These are phyloP conservation scores for Gorsachius magnificus DNA, from an alignment of 2,797 vertebrate species.

Conservation along the genomic window DNA sequence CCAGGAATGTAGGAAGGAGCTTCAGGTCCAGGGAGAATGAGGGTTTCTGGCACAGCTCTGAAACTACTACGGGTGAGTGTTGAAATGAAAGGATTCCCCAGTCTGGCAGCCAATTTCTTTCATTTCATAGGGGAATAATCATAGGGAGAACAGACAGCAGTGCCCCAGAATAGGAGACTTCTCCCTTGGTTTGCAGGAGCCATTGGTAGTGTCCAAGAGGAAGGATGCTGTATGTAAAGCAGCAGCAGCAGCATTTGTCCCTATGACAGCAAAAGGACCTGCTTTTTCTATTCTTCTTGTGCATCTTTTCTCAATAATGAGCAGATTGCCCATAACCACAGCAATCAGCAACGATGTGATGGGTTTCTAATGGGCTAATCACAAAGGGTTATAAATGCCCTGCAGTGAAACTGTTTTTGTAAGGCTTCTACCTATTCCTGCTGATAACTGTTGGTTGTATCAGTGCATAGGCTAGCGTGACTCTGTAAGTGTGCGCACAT, in stretches of 20 bases:
- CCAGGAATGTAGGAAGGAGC: not conserved
- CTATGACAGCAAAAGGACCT: not conserved
- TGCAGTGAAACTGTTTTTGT: not conserved
- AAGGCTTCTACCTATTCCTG: not conserved
- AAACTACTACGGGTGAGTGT: not conserved
- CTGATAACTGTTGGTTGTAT: fast-evolving
- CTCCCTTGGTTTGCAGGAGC: not conserved
- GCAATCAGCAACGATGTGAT: not conserved
- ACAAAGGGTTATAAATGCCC: not conserved
- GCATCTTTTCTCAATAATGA: not conserved
- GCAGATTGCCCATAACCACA: not conserved
- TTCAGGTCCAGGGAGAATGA: not conserved
- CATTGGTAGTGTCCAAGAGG: not conserved
- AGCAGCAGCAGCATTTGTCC: not conserved
- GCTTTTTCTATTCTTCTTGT: too few relatives aligned
- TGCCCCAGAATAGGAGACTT: not conserved
- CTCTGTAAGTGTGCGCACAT: not conserved
- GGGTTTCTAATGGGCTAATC: not conserved
- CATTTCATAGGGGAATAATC: not conserved
- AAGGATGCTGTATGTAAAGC: not conserved
- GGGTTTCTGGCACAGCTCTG: not conserved
- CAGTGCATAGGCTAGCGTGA: fast-evolving
- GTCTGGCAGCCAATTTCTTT: not conserved
- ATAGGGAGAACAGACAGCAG: not conserved
- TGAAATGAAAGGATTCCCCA: not conserved